Percentiles rank a stretch among this genome's conserved stretches.
Conservation (phyloP, 2,113 vertebrate genomes). For the Eurystomus gularis region DNA sequence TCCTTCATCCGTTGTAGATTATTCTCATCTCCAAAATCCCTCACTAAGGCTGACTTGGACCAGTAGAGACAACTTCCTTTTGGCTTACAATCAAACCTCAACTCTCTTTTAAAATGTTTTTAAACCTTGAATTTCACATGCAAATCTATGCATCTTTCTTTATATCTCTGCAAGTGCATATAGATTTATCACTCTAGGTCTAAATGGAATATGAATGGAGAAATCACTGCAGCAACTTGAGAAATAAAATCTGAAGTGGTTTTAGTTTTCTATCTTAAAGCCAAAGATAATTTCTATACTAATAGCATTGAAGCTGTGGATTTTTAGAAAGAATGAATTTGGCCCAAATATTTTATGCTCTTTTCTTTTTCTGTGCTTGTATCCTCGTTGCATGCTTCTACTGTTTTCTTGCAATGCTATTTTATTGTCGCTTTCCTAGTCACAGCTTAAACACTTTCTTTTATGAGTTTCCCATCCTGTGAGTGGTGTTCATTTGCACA, state of each 20-base stretch:
- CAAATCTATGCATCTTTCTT: not conserved
- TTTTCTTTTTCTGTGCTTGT: not conserved
- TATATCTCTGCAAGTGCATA: not conserved
- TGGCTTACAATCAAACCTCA: not conserved
- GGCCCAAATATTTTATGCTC: not conserved
- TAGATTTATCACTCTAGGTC: not conserved
- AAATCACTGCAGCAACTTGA: not conserved
- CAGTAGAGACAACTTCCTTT: not conserved
- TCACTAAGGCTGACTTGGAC: not conserved
- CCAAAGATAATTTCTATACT: not conserved
- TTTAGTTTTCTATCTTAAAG: not conserved
- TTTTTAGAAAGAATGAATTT: not conserved
- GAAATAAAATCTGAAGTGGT: not conserved
- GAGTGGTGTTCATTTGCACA: not conserved
- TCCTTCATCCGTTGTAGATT: not conserved
- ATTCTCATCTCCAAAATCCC: not conserved
- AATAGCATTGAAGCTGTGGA: not conserved
- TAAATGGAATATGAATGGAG: not conserved
- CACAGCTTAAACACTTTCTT: not conserved
- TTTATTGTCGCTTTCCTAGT: not conserved
- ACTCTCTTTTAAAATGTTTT: not conserved
- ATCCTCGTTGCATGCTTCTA: not conserved
- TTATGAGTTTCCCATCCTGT: not conserved
- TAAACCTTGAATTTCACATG: not conserved
- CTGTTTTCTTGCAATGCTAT: not conserved